Evolutionary conservation across 2,797 vertebrate species (phyloP).

Genomic region (Chromobotia macracanthus): DNA sequence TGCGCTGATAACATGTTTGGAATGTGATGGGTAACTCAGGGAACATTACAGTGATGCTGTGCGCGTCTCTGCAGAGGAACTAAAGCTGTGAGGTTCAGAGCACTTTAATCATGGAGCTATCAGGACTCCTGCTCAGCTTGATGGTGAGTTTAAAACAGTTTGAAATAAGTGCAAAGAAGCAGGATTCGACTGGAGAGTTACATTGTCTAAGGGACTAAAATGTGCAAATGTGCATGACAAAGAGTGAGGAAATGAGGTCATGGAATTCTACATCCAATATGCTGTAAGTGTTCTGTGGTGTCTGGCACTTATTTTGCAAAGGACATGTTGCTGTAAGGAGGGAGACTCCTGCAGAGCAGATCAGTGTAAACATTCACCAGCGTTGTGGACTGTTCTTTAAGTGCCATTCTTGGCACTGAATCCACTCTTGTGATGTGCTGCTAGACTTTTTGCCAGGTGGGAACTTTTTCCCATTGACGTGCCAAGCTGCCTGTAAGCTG

Average conservation of each 20-base stretch:
- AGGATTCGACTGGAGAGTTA: neutral
- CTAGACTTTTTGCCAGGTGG: constrained; percentile 13
- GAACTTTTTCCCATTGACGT: constrained; percentile 10
- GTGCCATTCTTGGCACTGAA: constrained; percentile 27
- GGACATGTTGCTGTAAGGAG: constrained; percentile 18
- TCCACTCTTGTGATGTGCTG: constrained; percentile 12
- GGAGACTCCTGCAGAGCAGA: constrained; percentile 65
- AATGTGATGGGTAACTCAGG: constrained; percentile 77
- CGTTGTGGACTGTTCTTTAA: constrained; percentile 38
- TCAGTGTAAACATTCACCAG: constrained; percentile 67
- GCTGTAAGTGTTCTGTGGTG: neutral
- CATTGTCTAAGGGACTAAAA: constrained; percentile 1
- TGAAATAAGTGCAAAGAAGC: constrained; percentile 11
- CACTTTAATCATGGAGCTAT: constrained; percentile 62
- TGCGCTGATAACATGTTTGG: constrained; percentile 77
- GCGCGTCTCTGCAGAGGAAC: constrained; percentile 61
- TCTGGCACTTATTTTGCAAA: constrained; percentile 28
- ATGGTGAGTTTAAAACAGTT: constrained; percentile 66
- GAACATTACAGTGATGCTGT: constrained; percentile 63
- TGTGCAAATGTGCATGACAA: neutral
- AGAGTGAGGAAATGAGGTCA: constrained; percentile 15
- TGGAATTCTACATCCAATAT: constrained; percentile 12
- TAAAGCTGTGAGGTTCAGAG: constrained; percentile 47
- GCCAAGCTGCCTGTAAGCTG: constrained; percentile 19
- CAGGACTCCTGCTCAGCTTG: constrained; percentile 58